Conservation (phyloP, 2,888 invertebrate genomes). For the Agrilus cyanescens region DNA sequence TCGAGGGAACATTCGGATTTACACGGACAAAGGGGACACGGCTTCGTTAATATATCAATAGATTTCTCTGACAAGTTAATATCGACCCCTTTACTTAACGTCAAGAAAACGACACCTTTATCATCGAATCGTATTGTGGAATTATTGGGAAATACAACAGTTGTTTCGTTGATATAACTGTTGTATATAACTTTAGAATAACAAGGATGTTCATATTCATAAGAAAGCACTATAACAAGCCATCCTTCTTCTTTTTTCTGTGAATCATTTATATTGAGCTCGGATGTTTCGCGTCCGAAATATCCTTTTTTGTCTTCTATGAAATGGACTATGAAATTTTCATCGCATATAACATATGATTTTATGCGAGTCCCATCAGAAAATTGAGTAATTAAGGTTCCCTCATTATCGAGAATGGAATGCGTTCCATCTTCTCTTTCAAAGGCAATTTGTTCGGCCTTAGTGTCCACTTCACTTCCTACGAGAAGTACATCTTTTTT, state of each 20-base stretch:
- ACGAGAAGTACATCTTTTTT: too few relatives aligned
- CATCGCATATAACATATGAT: too few relatives aligned
- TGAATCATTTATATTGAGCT: neutral
- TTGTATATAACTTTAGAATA: constrained; percentile 11
- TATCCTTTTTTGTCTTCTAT: neutral
- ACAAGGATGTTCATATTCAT: constrained; percentile 15
- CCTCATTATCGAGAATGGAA: constrained; percentile 8
- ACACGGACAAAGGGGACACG: constrained; percentile 5
- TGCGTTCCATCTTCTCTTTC: constrained; percentile 14
- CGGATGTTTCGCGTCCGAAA: neutral
- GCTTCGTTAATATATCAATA: constrained; percentile 4
- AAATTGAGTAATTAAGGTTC: constrained; percentile 12
- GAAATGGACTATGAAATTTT: neutral
- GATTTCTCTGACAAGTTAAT: constrained; percentile 3
- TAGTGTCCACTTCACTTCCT: constrained; percentile 7
- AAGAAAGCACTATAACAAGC: constrained; percentile 10
- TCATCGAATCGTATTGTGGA: constrained; percentile 1
- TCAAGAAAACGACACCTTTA: constrained; percentile 4
- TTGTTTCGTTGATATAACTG: constrained; percentile 2
- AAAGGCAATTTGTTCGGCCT: constrained; percentile 9
- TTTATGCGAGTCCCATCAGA: constrained; percentile 12
- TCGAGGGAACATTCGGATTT: constrained; percentile 5
- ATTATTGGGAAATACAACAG: constrained; percentile 8
- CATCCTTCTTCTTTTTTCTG: constrained; percentile 3
- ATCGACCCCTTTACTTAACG: neutral